These are phyloP conservation scores for Sceloporus undulatus DNA, from an alignment of 2,113 vertebrate species.

Conservation along the genomic window DNA sequence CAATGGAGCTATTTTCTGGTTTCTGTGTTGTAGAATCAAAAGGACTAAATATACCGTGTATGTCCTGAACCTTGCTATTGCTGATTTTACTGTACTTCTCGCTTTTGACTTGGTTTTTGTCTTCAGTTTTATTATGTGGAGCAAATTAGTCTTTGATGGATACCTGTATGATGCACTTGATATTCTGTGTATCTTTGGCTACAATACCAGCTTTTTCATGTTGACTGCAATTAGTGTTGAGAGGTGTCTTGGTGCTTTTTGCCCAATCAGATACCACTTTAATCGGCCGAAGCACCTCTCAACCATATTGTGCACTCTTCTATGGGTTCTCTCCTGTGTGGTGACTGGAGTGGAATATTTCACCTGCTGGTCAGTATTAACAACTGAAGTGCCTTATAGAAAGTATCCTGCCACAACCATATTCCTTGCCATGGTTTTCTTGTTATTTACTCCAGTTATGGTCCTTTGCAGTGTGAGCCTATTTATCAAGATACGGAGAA, in stretches of 20 bases:
- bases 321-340: slow-evolving; percentile 58
- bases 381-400: neutral
- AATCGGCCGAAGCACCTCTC: slow-evolving; percentile 67
- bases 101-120: slow-evolving; percentile 37
- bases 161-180: neutral
- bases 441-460: slow-evolving; percentile 55
- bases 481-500: slow-evolving; percentile 59
- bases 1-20: slow-evolving; percentile 65
- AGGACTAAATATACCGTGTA: slow-evolving; percentile 64
- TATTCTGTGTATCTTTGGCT: slow-evolving; percentile 49
- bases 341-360: slow-evolving; percentile 59
- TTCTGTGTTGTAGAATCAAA: slow-evolving; percentile 65
- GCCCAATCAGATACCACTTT: slow-evolving; percentile 60
- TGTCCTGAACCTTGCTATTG: slow-evolving; percentile 52
- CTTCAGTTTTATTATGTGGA: slow-evolving; percentile 14
- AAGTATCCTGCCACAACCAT: neutral
- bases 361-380: neutral
- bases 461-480: slow-evolving; percentile 60
- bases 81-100: slow-evolving; percentile 59
- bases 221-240: slow-evolving; percentile 64
- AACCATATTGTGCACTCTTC: slow-evolving; percentile 6
- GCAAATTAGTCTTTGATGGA: fast-evolving
- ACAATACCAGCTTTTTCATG: slow-evolving; percentile 67
- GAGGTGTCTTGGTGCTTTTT: slow-evolving; percentile 64
- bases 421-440: neutral